Evolutionary conservation across 2,113 vertebrate species (phyloP), one percentile per base, ranked within the genome.

Genomic region (Ramphastos sulfuratus): DNA sequence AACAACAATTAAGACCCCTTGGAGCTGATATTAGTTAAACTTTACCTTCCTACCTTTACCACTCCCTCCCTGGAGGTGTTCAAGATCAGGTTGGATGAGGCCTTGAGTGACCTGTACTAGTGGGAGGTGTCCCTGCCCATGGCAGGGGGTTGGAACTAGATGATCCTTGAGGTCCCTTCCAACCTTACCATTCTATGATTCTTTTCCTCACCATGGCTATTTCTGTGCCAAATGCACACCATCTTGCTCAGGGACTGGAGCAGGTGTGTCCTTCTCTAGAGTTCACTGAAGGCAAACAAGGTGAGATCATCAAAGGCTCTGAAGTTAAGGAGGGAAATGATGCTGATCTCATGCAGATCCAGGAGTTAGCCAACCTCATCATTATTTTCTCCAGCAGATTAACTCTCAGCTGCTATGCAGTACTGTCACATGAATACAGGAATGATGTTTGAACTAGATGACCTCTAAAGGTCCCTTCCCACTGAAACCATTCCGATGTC

Each of bases 1-100:
- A 86, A 78, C 12, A 46, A 11, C 12, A 46, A 11, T 37, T 54
- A 24, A 52, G 15, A 24, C 18, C 80, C n/a, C n/a, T 72, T 35
- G 82, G 76, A 92, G 20, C 56, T 89, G 35, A 31, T 94, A 94
- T 61, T 83, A 92, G 50, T 91, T 92, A 77, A 95, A 88, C 56
- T 91, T 93, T 81, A 65, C 60, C n/a, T 66, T 75, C 76, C 31
- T 63, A 50, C 54, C n/a, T 95, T 69, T 61, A 33, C 37, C 37
- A 11, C 37, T 39, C 37, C 37, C 37, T 39, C 37, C 37, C 37
- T 39, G 37, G 37, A 39, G 37, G 37, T 39, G 37, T 37, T 37
- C 37, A 37, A 39, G 37, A 11, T 10, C 37, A 39, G 37, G 37
- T 39, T 39, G 37, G 37, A 39, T 9, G 37, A 39, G 37, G 37